Percentiles rank a stretch among this genome's conserved stretches.
Evolutionary conservation across 1,140 invertebrate genomes (phyloP).

Genomic region (Dinothrombium tinctorium): DNA sequence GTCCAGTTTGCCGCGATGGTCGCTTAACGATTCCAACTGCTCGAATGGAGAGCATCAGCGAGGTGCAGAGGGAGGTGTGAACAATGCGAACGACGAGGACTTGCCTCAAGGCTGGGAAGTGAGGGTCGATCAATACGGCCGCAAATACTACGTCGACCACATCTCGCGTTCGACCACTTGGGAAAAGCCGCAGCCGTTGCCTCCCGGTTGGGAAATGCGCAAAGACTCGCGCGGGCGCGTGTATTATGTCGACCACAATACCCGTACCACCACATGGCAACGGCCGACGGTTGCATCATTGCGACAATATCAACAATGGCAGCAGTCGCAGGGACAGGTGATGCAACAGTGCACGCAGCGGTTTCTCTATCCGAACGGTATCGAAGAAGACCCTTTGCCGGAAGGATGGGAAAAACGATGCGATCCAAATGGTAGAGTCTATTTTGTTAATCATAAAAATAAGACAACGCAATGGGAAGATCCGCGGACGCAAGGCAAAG

Average conservation of each 20-base stretch:
- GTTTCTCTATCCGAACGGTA: conserved; percentile 45
- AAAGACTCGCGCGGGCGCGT: conserved; percentile 47
- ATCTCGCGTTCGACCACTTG: conserved; percentile 85
- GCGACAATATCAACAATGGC: conserved; percentile 26
- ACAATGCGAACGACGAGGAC: not conserved
- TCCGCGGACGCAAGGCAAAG: conserved; percentile 77
- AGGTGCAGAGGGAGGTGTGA: not conserved
- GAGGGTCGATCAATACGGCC: conserved; percentile 19
- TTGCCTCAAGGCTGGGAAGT: conserved; percentile 22
- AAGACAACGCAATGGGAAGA: conserved; percentile 98
- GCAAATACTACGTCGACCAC: conserved; percentile 79
- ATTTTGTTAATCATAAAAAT: conserved; percentile 98
- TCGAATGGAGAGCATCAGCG: not conserved
- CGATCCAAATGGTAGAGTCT: conserved; percentile 77
- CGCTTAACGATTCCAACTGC: conserved; percentile 5
- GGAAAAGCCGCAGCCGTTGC: conserved; percentile 44
- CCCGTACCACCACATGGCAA: conserved; percentile 91
- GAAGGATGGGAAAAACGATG: conserved; percentile 83
- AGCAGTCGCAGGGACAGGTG: conserved; percentile 41
- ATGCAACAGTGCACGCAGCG: conserved; percentile 85
- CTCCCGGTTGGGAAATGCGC: conserved; percentile 22
- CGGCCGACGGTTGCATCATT: conserved; percentile 72
- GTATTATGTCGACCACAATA: conserved; percentile 98
- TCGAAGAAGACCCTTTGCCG: conserved; percentile 51
- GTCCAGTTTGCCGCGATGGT: conserved; percentile 4